Base-by-base conservation (phyloP, 2,888 invertebrate species). In the Orthosia gracilis region DNA sequence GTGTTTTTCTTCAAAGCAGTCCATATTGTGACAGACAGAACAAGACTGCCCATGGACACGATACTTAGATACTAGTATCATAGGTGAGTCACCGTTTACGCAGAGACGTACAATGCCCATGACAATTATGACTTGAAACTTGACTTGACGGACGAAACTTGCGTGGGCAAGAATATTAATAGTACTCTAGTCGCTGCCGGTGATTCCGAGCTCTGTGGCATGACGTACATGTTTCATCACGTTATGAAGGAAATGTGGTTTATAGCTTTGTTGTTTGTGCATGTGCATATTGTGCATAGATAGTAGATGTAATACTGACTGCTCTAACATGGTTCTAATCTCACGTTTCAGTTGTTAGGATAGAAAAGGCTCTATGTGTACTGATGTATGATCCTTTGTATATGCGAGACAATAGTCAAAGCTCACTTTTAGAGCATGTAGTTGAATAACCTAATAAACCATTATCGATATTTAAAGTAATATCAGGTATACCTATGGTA, bases 161-260 rank as follows among this genome's bases (percentile, higher is more conserved):
- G 40, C 40, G 40, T 40, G 40, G 40, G 40, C 23, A 54, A 21
- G 4, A 55, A 23, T 23, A 2, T 23, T 55, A 23, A 15, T 23
- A 55, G 55, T 23, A 15, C 55, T 50, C 4, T 40, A 40, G 15
- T 7, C 23, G 15, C 15, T 55, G 2, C 55, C 15, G 4, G 23
- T 55, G 23, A 5, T 21, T 61, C 13, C n/a, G 9, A 15, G 45
- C 45, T 61, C 61, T 61, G 9, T 61, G 61, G 45, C 17, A 17
- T 69, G 80, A 78, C 64, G 63, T 70, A 18, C 70, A 58, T 45
- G 31, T 67, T 31, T 63, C 63, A 58, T 67, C 67, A 73, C 55
- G 50, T 64, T 64, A 50, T 64, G 54, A 73, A 45, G 67, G 59
- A 73, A 59, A 68, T 78, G 63, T 79, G 64, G 45, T 69, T 66